phyloP scores from a whole-genome alignment of 2,888 invertebrate species.

The Mechanitis messenoides region DNA sequence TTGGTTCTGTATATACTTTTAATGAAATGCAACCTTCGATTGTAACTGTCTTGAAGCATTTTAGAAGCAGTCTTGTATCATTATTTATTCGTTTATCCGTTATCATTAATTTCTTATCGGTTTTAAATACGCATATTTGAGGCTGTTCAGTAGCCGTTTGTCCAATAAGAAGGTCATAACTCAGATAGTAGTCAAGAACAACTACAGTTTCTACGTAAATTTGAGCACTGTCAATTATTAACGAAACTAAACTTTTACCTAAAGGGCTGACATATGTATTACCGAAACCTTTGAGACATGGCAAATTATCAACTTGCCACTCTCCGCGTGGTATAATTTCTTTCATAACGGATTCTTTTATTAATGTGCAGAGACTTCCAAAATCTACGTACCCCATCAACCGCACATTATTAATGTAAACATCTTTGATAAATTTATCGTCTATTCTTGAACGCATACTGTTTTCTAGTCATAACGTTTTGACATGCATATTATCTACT shows the following conservation, averaged over 20 bases:
- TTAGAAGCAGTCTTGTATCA: too few species aligned
- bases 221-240: not conserved
- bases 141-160: conserved; percentile 8
- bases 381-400: conserved; percentile 16
- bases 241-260: not conserved
- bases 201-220: conserved; percentile 3
- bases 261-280: conserved; percentile 5
- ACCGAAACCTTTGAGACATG: conserved; percentile 8
- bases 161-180: not conserved
- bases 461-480: conserved; percentile 10
- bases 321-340: not conserved
- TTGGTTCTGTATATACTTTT: too few species aligned
- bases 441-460: not conserved
- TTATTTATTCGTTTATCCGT: too few species aligned
- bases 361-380: conserved; percentile 15
- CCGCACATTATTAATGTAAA: conserved; percentile 9
- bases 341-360: conserved; percentile 6
- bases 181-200: conserved; percentile 1
- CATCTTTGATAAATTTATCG: conserved; percentile 14
- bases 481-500: conserved; percentile 10
- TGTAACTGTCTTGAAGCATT: too few species aligned
- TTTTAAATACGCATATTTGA: not conserved
- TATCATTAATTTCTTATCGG: too few species aligned
- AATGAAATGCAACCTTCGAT: too few species aligned
- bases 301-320: not conserved